These are phyloP conservation scores for Agriopis leucophaearia DNA, from an alignment of 2,888 invertebrate species.

Conservation along the genomic window DNA sequence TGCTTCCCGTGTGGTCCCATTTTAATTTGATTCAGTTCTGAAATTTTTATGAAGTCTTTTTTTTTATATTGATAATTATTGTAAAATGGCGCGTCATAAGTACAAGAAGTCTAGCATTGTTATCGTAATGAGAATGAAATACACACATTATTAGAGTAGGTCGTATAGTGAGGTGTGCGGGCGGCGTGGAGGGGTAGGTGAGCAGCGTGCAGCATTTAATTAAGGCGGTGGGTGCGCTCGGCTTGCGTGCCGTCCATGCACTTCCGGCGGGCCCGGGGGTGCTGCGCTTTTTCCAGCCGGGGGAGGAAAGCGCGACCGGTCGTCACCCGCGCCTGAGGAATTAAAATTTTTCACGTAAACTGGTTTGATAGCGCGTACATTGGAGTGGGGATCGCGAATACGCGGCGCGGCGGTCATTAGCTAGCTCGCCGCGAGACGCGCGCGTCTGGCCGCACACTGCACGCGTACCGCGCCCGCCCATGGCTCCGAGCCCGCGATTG, in stretches of 20 bases:
- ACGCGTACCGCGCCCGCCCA: slow-evolving; percentile 48
- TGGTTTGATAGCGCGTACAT: slow-evolving; percentile 84
- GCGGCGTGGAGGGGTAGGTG: slow-evolving; percentile 60
- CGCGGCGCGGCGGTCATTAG: slow-evolving; percentile 83
- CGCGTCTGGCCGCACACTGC: slow-evolving; percentile 66
- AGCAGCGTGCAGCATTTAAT: slow-evolving; percentile 82
- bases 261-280: slow-evolving; percentile 80
- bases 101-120: slow-evolving; percentile 39
- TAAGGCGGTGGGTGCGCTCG: slow-evolving; percentile 82
- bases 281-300: slow-evolving; percentile 80
- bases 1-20: too few species aligned
- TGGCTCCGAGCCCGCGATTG: slow-evolving; percentile 51
- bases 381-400: slow-evolving; percentile 84
- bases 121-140: slow-evolving; percentile 45
- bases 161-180: slow-evolving; percentile 22
- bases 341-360: slow-evolving; percentile 86
- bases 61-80: too few species aligned
- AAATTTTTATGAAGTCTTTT: too few species aligned
- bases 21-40: too few species aligned
- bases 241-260: slow-evolving; percentile 82
- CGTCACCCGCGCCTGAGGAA: slow-evolving; percentile 79
- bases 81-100: slow-evolving; percentile 27
- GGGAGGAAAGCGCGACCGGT: slow-evolving; percentile 83
- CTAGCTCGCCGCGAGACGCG: slow-evolving; percentile 77
- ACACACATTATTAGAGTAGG: slow-evolving; percentile 28